A percentile compares a stretch with the other conserved stretches of the same genome.
Conservation (phyloP, 2,888 invertebrate species). For the Chouioia cunea region DNA sequence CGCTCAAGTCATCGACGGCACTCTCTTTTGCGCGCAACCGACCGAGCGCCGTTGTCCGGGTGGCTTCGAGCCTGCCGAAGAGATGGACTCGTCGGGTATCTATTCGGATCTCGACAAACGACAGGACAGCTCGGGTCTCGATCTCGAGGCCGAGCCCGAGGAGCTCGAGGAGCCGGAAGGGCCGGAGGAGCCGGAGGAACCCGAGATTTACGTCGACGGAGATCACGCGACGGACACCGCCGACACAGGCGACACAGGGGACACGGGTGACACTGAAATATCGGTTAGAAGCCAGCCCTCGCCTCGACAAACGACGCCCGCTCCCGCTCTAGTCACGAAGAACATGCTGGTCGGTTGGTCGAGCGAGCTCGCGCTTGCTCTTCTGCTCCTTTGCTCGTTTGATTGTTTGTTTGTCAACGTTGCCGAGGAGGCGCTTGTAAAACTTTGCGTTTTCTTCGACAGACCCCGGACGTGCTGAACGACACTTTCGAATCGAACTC, state of each 20-base stretch:
- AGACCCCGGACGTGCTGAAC: conserved; percentile 51
- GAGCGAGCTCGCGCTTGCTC: too few species aligned
- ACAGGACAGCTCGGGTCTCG: conserved; percentile 72
- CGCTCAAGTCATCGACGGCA: conserved; percentile 88
- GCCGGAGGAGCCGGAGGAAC: too few species aligned
- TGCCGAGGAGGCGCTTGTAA: too few species aligned
- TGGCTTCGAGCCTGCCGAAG: conserved; percentile 72
- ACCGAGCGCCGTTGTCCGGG: conserved; percentile 63
- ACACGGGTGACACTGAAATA: conserved; percentile 72
- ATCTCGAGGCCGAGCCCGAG: conserved; percentile 63
- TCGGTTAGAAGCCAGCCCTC: conserved; percentile 71
- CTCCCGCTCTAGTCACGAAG: conserved; percentile 63
- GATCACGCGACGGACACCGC: conserved; percentile 74
- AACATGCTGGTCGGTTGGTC: conserved; percentile 50
- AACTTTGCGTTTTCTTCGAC: not conserved
- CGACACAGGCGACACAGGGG: conserved; percentile 72
- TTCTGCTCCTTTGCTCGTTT: too few species aligned
- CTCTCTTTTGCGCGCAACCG: conserved; percentile 77
- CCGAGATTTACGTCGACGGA: conserved; percentile 57
- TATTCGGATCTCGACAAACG: conserved; percentile 88
- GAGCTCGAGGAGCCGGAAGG: too few species aligned
- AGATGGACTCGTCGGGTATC: conserved; percentile 92
- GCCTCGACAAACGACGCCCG: conserved; percentile 49
- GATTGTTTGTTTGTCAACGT: too few species aligned
- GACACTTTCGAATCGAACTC: conserved; percentile 50